Conservation (phyloP, 2,113 vertebrate genomes). For the Columbina picui region DNA sequence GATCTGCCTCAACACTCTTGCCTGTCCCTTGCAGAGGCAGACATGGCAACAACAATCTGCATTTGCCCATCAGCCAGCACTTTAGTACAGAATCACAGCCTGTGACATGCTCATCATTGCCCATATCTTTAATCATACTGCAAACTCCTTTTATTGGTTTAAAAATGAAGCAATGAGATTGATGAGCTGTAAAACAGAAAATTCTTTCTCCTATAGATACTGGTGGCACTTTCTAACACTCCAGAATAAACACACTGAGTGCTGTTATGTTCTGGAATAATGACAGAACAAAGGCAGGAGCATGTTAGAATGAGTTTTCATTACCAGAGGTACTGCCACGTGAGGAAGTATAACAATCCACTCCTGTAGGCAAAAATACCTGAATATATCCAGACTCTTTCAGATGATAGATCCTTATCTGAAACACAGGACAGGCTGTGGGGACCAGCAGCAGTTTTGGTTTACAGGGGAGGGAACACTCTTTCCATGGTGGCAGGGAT, state of each 20-base stretch:
- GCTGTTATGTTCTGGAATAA: neutral
- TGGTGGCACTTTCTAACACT: neutral
- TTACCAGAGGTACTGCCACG: neutral
- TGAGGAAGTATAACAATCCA: neutral
- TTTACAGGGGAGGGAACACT: neutral
- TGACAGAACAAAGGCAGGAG: neutral
- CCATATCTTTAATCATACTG: neutral
- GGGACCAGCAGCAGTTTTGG: neutral
- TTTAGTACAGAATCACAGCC: neutral
- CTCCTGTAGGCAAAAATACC: neutral
- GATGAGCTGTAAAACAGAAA: neutral
- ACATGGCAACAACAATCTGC: neutral
- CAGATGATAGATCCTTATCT: neutral
- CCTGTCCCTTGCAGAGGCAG: neutral
- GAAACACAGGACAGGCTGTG: neutral
- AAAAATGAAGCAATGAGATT: neutral
- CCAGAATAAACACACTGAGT: neutral
- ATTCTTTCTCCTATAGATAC: neutral
- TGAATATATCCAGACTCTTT: neutral
- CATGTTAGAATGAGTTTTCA: neutral
- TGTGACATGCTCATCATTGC: neutral
- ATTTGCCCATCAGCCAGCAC: neutral
- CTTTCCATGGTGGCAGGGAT: neutral
- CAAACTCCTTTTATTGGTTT: neutral
- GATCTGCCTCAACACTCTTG: neutral